Conservation (phyloP, 2,113 vertebrate genomes). For the Chaenocephalus aceratus region DNA sequence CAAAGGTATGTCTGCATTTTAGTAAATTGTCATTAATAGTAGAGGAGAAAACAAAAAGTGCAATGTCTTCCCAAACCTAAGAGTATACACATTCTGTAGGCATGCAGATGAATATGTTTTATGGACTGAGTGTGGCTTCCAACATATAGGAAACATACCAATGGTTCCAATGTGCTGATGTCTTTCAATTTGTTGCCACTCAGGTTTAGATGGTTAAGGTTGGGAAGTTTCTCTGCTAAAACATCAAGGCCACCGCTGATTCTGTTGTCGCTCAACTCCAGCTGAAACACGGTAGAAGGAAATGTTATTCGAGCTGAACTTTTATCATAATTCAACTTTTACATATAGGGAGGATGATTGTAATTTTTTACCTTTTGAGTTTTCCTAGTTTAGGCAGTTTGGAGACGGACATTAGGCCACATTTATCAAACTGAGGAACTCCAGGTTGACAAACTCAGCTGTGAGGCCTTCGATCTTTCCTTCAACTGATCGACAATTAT, state of each 20-base stretch:
- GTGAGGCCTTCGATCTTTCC: conserved; percentile 93
- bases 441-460: conserved; percentile 91
- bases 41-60: not conserved
- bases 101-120: not conserved
- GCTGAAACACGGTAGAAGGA: conserved; percentile 77
- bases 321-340: not conserved
- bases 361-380: conserved; percentile 90
- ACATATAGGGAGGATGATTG: not conserved
- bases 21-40: not conserved
- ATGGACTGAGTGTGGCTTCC: not conserved
- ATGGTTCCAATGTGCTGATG: conserved; percentile 93
- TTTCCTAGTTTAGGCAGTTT: conserved; percentile 93
- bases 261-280: conserved; percentile 96
- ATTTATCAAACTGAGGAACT: conserved; percentile 96
- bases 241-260: conserved; percentile 92
- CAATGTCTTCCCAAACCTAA: not conserved
- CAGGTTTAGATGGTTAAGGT: conserved; percentile 93
- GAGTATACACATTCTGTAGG: not conserved
- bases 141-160: conserved; percentile 83
- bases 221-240: conserved; percentile 93
- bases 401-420: conserved; percentile 89
- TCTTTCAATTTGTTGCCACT: conserved; percentile 97
- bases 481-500: conserved; percentile 91
- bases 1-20: not conserved
- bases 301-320: not conserved